Conservation (phyloP, 2,797 vertebrate genomes). For the Alauda arvensis region DNA sequence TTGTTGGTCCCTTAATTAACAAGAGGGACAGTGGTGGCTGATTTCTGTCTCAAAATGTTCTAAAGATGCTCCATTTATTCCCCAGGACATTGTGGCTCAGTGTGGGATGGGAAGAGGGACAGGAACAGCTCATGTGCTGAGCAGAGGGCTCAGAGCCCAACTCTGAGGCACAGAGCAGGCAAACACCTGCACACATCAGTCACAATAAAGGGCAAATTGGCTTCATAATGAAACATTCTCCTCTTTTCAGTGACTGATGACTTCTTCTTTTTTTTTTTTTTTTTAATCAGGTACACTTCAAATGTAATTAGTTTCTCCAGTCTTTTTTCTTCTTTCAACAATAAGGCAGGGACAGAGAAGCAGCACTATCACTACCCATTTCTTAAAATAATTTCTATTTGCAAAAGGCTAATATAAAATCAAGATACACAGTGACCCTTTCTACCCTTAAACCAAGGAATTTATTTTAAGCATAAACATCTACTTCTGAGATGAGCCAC, state of each 20-base stretch:
- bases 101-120: neutral
- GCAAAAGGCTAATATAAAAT: neutral
- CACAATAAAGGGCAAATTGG: neutral
- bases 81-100: neutral
- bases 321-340: neutral
- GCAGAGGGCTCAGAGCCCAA: neutral
- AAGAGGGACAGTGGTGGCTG: no score
- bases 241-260: neutral
- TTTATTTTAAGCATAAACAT: neutral
- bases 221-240: neutral
- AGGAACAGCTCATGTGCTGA: neutral
- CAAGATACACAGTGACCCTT: neutral
- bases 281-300: neutral
- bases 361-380: neutral
- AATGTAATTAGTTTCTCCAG: neutral
- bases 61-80: neutral
- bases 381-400: neutral
- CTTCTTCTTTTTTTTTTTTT: neutral
- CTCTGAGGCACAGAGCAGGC: neutral
- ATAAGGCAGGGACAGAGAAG: neutral
- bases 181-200: neutral
- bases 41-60: neutral
- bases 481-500: neutral
- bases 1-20: neutral
- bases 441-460: neutral